These are phyloP conservation scores for Balanococcus diminutus DNA, from an alignment of 2,888 invertebrate species.

Conservation along the genomic window DNA sequence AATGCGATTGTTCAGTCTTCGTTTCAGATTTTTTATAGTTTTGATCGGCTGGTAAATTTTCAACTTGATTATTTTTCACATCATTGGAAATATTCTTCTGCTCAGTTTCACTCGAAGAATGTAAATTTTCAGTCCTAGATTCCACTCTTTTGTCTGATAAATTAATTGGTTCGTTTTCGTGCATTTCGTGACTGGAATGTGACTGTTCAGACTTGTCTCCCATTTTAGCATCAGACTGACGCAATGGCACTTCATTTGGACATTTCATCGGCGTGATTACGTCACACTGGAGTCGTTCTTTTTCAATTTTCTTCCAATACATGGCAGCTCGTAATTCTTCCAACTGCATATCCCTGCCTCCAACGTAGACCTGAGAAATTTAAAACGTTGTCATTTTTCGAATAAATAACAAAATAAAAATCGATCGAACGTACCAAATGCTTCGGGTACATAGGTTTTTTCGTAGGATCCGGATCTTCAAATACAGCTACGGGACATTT, in stretches of 20 bases:
- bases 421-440: conserved; percentile 63
- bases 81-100: not conserved
- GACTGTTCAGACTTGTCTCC: not conserved
- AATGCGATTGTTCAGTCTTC: not conserved
- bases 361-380: conserved; percentile 63
- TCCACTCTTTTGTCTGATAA: not conserved
- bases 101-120: not conserved
- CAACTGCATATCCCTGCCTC: conserved; percentile 63
- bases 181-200: not conserved
- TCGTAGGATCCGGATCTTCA: conserved; percentile 69
- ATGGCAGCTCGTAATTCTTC: conserved; percentile 62
- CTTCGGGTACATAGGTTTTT: conserved; percentile 74
- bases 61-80: not conserved
- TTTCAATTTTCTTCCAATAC: conserved; percentile 61
- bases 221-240: not conserved
- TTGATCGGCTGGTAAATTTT: not conserved
- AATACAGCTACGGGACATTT: conserved; percentile 68
- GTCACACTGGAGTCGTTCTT: not conserved
- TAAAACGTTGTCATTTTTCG: not conserved
- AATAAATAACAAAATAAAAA: not conserved
- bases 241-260: not conserved
- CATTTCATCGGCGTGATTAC: not conserved
- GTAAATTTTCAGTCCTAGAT: not conserved
- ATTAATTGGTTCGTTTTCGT: not conserved
- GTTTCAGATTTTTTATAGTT: not conserved